Evolutionary conservation across 2,113 vertebrate species (phyloP), one percentile per base, ranked within the genome.

Genomic region (Conger conger): DNA sequence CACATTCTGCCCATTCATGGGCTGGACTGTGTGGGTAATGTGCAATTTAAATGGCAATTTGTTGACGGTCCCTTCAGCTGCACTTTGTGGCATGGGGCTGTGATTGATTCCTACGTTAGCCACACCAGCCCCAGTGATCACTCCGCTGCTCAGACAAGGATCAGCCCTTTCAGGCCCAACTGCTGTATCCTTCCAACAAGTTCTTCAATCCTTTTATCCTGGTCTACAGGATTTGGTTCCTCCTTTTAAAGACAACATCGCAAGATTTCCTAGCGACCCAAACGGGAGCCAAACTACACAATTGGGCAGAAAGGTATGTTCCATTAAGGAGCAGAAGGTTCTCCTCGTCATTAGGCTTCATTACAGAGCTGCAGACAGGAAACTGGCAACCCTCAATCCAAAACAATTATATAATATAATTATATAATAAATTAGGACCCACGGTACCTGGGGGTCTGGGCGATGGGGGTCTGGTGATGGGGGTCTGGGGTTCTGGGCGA

Each of bases 11-110:
- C 89, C 91, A 90, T 79, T 79, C 77, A 79, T 15, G 86, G 86
- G 89, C 85, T 86, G 91, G 92, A 88, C 92, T 17, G 84, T 83
- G 90, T 42, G 91, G 91, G 36, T 79, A 38, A 79, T 33, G 36
- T 37, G 20, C 27, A 9, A 9, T 79, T 79, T 37, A 79, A 42
- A 33, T 20, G 86, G 87, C 87, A 90, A 91, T 89, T 84, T 82
- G 0, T 86, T 73, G 68, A 73, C n/a, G 15, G 68, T 33, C 68
- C 68, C 68, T 73, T 73, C n/a, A 2, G 68, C 68, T 30, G 30
- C n/a, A 33, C 68, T 73, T 2, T 73, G 68, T n/a, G 68, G n/a
- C 30, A 33, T 8, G 9, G 68, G 27, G 3, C 68, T 73, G n/a
- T 73, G 68, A 73, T 30, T 73, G 68, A 33, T 73, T 30, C 11